Conservation (phyloP, 2,888 invertebrate species). For the Drosophila formosana region DNA sequence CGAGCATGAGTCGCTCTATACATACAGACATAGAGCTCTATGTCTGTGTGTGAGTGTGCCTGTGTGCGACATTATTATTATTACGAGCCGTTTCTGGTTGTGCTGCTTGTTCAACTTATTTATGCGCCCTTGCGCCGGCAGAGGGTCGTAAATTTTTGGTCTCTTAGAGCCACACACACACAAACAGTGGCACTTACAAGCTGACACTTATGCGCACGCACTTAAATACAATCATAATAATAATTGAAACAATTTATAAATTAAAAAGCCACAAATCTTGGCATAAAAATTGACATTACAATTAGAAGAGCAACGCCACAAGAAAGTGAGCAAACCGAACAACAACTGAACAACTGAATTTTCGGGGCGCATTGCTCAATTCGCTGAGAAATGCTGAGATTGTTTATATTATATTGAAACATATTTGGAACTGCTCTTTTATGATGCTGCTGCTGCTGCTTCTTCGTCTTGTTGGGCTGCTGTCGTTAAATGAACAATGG, state of each 20-base stretch:
- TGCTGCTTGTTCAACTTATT: conserved; percentile 76
- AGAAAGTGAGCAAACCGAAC: conserved; percentile 48
- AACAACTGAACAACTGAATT: conserved; percentile 11
- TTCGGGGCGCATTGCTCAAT: conserved; percentile 29
- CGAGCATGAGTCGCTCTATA: conserved; percentile 26
- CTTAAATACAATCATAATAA: conserved; percentile 80
- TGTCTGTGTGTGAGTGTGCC: conserved; percentile 21
- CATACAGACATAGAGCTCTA: conserved; percentile 30
- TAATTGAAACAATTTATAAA: conserved; percentile 81
- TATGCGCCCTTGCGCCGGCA: conserved; percentile 61
- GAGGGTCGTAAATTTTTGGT: conserved; percentile 74
- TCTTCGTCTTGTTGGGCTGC: conserved; percentile 25
- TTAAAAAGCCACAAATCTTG: conserved; percentile 83
- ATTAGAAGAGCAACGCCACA: conserved; percentile 51
- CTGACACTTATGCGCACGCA: conserved; percentile 73
- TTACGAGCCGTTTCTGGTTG: conserved; percentile 77
- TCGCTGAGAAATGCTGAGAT: conserved; percentile 4
- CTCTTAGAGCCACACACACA: conserved; percentile 47
- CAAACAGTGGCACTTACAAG: conserved; percentile 14
- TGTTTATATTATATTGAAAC: conserved; percentile 47
- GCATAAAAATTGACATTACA: conserved; percentile 74
- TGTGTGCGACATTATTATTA: conserved; percentile 73
- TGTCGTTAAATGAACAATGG: conserved; percentile 74
- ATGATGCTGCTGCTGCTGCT: conserved; percentile 34
- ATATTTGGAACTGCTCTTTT: conserved; percentile 53